phyloP scores from a whole-genome alignment of 2,888 invertebrate species.

The Drosophila putrida region DNA sequence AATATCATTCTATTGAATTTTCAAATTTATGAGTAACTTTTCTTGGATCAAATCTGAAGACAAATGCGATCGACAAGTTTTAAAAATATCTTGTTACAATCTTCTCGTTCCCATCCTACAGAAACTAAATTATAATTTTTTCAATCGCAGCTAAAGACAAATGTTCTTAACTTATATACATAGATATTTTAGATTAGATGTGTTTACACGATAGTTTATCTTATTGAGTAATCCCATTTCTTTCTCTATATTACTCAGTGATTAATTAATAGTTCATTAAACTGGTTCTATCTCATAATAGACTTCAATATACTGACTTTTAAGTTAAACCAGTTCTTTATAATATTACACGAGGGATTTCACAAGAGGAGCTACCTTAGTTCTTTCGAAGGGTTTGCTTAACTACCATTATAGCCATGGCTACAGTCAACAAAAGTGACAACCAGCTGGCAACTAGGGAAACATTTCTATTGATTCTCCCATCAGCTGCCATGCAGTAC shows the following conservation, averaged over 20 bases:
- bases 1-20: too few species aligned
- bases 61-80: not conserved
- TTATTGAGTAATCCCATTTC: not conserved
- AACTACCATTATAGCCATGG: conserved; percentile 11
- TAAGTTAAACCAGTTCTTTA: not conserved
- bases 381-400: not conserved
- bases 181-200: not conserved
- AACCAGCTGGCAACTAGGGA: not conserved
- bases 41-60: not conserved
- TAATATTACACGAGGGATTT: not conserved
- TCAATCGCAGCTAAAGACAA: not conserved
- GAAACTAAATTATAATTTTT: not conserved
- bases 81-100: not conserved
- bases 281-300: not conserved
- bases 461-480: conserved; percentile 13
- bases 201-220: not conserved
- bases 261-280: not conserved
- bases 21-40: too few species aligned
- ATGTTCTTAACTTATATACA: not conserved
- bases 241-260: not conserved
- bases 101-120: not conserved
- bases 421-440: conserved; percentile 24
- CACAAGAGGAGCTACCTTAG: not conserved
- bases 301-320: too few species aligned
- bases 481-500: conserved; percentile 53